phyloP scores from a whole-genome alignment of 2,113 vertebrate species.

The Crypturellus undulatus region DNA sequence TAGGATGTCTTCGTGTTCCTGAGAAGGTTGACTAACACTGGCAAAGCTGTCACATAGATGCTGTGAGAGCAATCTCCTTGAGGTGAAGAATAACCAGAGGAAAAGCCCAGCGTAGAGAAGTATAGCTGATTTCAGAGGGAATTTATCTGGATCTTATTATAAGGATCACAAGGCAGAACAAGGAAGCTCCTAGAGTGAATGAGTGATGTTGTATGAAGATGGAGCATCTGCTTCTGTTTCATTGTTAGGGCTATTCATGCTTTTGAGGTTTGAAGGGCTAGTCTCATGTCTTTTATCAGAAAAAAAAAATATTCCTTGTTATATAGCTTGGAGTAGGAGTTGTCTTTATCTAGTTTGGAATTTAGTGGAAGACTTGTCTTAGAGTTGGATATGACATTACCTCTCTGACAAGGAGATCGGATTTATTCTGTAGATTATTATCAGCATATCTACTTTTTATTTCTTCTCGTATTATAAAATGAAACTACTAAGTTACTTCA shows the following conservation, averaged over 20 bases:
- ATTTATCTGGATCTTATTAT: neutral
- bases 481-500: neutral
- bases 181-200: neutral
- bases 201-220: neutral
- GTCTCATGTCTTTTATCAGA: neutral
- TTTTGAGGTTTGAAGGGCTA: neutral
- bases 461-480: neutral
- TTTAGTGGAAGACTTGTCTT: neutral
- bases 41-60: neutral
- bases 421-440: neutral
- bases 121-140: neutral
- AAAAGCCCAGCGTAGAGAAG: neutral
- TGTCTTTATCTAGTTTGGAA: neutral
- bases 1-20: neutral
- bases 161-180: neutral
- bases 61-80: neutral
- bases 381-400: neutral
- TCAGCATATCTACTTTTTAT: neutral
- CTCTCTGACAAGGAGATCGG: neutral
- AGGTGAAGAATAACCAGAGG: neutral
- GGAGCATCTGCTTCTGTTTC: accelerated
- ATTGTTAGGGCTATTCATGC: neutral
- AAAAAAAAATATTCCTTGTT: neutral
- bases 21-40: neutral
- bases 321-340: neutral